Percentiles rank a stretch among this genome's conserved stretches.
Evolutionary conservation across 2,113 vertebrate genomes (phyloP).

Genomic region (Charadrius vociferus): DNA sequence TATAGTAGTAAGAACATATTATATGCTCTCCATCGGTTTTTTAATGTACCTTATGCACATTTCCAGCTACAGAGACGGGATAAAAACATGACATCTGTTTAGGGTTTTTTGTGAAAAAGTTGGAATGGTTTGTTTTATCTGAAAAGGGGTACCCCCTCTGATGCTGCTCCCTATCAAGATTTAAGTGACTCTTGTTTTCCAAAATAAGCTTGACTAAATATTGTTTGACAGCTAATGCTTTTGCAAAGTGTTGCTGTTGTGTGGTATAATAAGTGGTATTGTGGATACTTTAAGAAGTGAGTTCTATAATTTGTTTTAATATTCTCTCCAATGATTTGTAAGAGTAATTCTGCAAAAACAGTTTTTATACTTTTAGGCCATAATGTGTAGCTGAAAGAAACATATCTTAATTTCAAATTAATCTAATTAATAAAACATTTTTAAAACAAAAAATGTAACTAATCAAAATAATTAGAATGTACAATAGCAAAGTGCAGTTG

Average conservation of each 20-base stretch:
- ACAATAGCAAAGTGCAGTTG: background rate
- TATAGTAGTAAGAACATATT: background rate
- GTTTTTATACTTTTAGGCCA: background rate
- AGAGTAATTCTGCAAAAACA: background rate
- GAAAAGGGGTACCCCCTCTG: background rate
- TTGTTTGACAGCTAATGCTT: background rate
- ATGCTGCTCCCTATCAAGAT: background rate
- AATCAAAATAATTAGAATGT: constrained; percentile 36
- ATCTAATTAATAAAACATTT: constrained; percentile 49
- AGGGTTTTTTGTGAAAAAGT: background rate
- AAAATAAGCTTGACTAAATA: background rate
- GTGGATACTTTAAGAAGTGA: background rate
- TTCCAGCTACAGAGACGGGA: background rate
- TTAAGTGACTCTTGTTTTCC: background rate
- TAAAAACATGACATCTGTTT: background rate
- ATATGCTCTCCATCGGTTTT: background rate
- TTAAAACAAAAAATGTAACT: constrained; percentile 2
- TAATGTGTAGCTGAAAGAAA: constrained; percentile 8
- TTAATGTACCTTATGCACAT: background rate
- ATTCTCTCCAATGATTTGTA: background rate
- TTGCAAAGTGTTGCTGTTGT: background rate
- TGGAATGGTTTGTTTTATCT: background rate
- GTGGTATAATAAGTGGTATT: background rate
- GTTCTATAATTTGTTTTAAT: background rate
- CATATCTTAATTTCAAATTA: constrained; percentile 5